A percentile compares a stretch with the other conserved stretches of the same genome.
Conservation (phyloP, 2,113 vertebrate species). For the Dasyornis broadbenti region DNA sequence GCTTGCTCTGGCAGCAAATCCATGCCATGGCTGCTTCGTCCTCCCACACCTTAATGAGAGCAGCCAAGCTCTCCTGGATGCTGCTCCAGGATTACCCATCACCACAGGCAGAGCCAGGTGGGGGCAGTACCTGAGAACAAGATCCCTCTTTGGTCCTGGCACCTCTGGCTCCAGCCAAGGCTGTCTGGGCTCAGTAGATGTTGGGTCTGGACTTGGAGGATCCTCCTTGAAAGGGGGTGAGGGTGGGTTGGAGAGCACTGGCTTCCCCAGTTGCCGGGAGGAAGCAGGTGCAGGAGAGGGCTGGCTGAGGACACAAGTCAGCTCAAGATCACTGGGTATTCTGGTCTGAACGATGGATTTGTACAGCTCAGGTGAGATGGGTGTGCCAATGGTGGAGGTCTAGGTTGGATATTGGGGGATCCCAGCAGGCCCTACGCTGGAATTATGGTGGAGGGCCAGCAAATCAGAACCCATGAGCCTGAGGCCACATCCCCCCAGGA, state of each 20-base stretch:
- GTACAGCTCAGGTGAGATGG: not conserved
- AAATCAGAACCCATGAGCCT: not conserved
- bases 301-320: not conserved
- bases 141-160: not conserved
- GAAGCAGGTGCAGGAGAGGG: not conserved
- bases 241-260: not conserved
- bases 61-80: not conserved
- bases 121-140: not conserved
- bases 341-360: not conserved
- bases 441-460: not conserved
- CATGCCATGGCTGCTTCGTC: not conserved
- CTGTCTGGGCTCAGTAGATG: fast-evolving
- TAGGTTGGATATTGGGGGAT: not conserved
- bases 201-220: not conserved
- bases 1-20: not conserved
- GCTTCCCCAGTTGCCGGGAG: not conserved
- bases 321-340: not conserved
- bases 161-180: not conserved
- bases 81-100: not conserved
- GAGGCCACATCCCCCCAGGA: fast-evolving
- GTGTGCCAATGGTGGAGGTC: not conserved
- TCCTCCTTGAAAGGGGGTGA: not conserved
- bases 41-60: not conserved
- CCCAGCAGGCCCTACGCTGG: fast-evolving
- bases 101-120: not conserved